Evolutionary conservation across 2,113 vertebrate genomes (phyloP), one percentile per base, ranked within the genome.

Genomic region (Euleptes europaea): DNA sequence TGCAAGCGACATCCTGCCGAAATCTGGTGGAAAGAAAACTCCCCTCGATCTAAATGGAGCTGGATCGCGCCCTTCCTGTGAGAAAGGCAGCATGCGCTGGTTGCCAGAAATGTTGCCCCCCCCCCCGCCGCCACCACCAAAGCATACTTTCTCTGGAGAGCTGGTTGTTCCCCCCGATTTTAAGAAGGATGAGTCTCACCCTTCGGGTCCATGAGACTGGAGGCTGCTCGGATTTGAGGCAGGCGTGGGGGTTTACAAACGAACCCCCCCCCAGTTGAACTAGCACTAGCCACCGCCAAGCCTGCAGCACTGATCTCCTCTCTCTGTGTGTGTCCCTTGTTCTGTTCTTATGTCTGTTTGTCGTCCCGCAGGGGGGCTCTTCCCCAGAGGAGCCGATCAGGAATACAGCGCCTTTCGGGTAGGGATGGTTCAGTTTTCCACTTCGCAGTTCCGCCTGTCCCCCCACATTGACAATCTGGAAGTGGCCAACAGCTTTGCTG

Each of bases 391-490:
- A 88, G 98, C 98, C 49, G 98, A 99, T 94, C 98, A 99, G 96
- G 98, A 99, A 96, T 99, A 99, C 98, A 99, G 98, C 96, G 98
- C 98, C 72, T 99, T 99, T 95, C 98, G 98, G 92, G 97, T 99
- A 96, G 98, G 98, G 76, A 98, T 99, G 98, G 97, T 99, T 95
- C 97, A 98, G 94, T 98, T 98, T 93, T 97, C 97, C 96, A 98
- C 98, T 93, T 95, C 97, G 87, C 98, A 99, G 95, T 98, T 99
- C 96, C 97, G 98, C 93, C 95, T 99, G 93, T 98, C 98, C 90
- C 98, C 98, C 76, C 98, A 99, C 93, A 99, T 99, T 94, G 98
- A 99, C 96, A 99, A 99, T 95, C 96, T 99, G 97, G 98, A 99
- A 96, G 98, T 99, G 94, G 98, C 98, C 33, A 99, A 99, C 97